Percentiles rank a stretch among this genome's conserved stretches.
Evolutionary conservation across 2,888 invertebrate genomes (phyloP).

Genomic region (Dyspetes luteomarginatus): DNA sequence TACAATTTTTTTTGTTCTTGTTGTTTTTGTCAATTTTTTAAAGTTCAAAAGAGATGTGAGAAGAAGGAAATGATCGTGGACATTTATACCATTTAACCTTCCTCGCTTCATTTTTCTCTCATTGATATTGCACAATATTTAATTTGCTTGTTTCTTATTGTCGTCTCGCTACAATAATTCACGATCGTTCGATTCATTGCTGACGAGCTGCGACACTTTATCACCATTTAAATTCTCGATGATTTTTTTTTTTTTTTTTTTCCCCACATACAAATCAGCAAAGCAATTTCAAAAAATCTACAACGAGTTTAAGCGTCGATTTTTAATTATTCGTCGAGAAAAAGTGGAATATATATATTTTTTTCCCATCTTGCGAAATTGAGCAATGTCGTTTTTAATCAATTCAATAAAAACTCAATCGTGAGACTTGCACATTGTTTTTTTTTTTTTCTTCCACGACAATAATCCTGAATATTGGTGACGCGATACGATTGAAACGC

Average conservation of each 20-base stretch:
- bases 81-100: not conserved
- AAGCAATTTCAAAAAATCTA: no score
- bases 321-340: not conserved
- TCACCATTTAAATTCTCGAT: not conserved
- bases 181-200: slow-evolving; percentile 8
- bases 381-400: not conserved
- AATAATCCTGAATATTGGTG: no score
- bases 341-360: not conserved
- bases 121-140: not conserved
- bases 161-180: not conserved
- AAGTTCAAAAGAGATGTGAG: no score
- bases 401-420: not conserved
- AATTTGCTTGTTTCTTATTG: not conserved
- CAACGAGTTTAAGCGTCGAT: no score
- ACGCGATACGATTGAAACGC: no score
- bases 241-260: not conserved
- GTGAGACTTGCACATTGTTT: not conserved
- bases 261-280: not conserved
- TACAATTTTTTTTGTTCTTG: no score
- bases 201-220: not conserved
- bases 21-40: no score
- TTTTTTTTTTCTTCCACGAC: not conserved
- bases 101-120: not conserved
- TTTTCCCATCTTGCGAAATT: not conserved
- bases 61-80: no score